Evolutionary conservation across 2,888 invertebrate species (phyloP).

Genomic region (Rotaria sp.): DNA sequence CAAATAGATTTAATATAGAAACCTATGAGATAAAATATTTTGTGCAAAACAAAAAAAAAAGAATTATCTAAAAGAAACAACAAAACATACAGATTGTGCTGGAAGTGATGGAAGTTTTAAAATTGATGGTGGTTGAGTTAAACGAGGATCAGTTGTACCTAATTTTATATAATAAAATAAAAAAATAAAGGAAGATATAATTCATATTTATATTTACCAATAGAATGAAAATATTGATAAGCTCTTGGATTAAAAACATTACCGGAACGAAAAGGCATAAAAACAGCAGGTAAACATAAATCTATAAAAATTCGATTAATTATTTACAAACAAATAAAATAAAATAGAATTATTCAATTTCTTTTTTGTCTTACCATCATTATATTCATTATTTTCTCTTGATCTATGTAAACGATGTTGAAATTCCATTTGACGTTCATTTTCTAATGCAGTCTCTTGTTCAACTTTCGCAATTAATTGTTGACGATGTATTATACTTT

Average conservation of each 20-base stretch:
- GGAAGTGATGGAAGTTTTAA: slow-evolving; percentile 52
- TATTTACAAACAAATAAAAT: no score
- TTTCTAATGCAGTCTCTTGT: slow-evolving; percentile 43
- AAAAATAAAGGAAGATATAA: background rate
- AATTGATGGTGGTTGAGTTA: slow-evolving; percentile 54
- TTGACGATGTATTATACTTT: slow-evolving; percentile 47
- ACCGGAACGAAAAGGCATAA: slow-evolving; percentile 49
- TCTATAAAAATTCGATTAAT: background rate
- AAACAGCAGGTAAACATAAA: slow-evolving; percentile 50
- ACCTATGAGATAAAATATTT: slow-evolving; percentile 40
- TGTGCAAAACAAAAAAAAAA: background rate
- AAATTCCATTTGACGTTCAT: slow-evolving; percentile 37
- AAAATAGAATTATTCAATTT: background rate
- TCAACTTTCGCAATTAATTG: slow-evolving; percentile 47
- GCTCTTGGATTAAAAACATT: slow-evolving; percentile 52
- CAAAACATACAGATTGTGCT: background rate
- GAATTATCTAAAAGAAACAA: no score
- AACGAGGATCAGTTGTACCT: slow-evolving; percentile 47
- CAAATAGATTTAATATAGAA: slow-evolving; percentile 52
- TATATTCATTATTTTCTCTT: background rate
- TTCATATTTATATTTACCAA: slow-evolving; percentile 44
- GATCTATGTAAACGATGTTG: slow-evolving; percentile 28
- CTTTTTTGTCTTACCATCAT: background rate
- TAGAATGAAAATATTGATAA: slow-evolving; percentile 53
- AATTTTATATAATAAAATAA: background rate